Percentiles rank a stretch among this genome's conserved stretches.
phyloP scores from a whole-genome alignment of 2,888 invertebrate species.

The Thumatha senex region DNA sequence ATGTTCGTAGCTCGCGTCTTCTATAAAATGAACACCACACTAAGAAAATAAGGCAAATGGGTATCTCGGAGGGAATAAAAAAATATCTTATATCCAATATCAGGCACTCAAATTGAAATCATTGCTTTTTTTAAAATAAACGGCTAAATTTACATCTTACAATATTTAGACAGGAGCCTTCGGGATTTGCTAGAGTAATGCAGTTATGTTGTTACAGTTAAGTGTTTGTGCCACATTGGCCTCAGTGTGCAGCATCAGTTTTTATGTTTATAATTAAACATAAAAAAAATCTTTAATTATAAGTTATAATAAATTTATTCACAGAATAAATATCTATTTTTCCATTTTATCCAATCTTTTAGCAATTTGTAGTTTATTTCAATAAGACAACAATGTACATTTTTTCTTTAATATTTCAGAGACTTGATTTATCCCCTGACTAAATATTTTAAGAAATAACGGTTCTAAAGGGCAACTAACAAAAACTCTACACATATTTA shows the following conservation, averaged over 20 bases:
- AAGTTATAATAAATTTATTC: too few relatives aligned
- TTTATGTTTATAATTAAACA: too few relatives aligned
- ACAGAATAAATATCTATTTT: too few relatives aligned
- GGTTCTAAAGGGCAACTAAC: slow-evolving; percentile 24
- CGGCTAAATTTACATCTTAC: slow-evolving; percentile 22
- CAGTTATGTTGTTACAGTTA: too few relatives aligned
- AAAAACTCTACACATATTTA: slow-evolving; percentile 24
- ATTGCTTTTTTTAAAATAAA: slow-evolving; percentile 47
- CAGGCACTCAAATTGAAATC: slow-evolving; percentile 78
- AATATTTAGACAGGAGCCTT: slow-evolving; percentile 18
- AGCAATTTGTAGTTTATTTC: neutral
- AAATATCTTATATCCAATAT: slow-evolving; percentile 59
- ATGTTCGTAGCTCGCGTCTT: slow-evolving; percentile 54
- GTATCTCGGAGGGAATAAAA: slow-evolving; percentile 76
- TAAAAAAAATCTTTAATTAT: too few relatives aligned
- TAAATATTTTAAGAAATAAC: slow-evolving; percentile 43
- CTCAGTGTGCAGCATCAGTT: too few relatives aligned
- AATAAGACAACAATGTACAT: too few relatives aligned
- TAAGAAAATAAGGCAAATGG: slow-evolving; percentile 81
- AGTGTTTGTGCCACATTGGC: too few relatives aligned
- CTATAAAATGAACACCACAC: slow-evolving; percentile 59
- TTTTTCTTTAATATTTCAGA: too few relatives aligned
- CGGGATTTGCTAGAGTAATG: neutral
- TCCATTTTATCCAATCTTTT: too few relatives aligned
- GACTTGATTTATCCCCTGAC: slow-evolving; percentile 11